Percentiles rank a stretch among this genome's conserved stretches.
Conservation (phyloP, 1,140 invertebrate species). For the Zaprionus gabonicus region DNA sequence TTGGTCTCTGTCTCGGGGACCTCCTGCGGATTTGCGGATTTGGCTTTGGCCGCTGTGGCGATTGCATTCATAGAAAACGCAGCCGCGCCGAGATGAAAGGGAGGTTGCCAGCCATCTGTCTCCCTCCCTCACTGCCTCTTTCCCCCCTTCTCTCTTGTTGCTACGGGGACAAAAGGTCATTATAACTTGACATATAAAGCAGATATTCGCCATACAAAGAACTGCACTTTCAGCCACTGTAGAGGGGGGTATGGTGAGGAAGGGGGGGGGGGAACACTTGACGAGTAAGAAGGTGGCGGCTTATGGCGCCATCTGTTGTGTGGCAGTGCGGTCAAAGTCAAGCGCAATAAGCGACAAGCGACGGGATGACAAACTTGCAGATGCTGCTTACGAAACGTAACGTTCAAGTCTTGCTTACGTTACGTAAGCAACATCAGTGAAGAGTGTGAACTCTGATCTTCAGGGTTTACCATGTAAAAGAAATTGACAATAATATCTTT, state of each 20-base stretch:
- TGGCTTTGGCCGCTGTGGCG: constrained; percentile 44
- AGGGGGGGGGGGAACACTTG: too few species aligned
- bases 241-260: neutral
- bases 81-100: constrained; percentile 25
- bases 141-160: neutral
- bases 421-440: neutral
- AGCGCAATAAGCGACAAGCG: neutral
- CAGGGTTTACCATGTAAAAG: too few species aligned
- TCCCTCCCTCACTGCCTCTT: too few species aligned
- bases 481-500: too few species aligned
- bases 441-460: neutral
- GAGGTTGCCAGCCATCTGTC: neutral
- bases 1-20: constrained; percentile 38
- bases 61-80: constrained; percentile 61
- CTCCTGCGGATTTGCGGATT: constrained; percentile 60
- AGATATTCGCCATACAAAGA: constrained; percentile 22
- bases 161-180: constrained; percentile 56
- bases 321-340: constrained; percentile 10
- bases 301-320: constrained; percentile 14
- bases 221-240: constrained; percentile 17
- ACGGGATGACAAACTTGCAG: constrained; percentile 19
- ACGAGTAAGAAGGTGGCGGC: too few species aligned
- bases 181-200: constrained; percentile 54
- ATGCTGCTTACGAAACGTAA: neutral
- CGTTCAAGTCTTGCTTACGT: neutral